Conservation (phyloP, 1,140 invertebrate genomes). For the Aphaenogaster floridana region DNA sequence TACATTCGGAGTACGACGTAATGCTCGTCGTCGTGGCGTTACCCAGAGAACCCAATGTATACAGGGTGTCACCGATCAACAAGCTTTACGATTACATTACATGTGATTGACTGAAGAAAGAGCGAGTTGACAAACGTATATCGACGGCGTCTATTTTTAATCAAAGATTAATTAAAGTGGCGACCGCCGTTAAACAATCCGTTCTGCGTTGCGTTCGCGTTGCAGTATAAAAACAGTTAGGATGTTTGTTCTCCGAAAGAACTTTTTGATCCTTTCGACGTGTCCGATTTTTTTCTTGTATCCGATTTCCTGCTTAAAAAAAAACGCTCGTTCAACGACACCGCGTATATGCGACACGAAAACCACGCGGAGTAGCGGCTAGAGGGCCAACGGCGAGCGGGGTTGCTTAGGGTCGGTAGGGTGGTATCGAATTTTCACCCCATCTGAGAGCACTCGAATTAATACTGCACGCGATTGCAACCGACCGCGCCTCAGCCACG, state of each 20-base stretch:
- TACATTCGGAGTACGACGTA: conserved; percentile 79
- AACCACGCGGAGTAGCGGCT: conserved; percentile 34
- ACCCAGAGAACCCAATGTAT: neutral
- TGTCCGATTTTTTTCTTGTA: neutral
- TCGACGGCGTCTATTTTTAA: neutral
- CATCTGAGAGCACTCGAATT: conserved; percentile 80
- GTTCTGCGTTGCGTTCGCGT: neutral
- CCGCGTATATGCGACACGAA: conserved; percentile 43
- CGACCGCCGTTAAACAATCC: neutral
- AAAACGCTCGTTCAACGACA: conserved; percentile 13
- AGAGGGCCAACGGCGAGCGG: neutral
- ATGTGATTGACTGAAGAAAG: neutral
- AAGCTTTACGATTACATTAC: neutral
- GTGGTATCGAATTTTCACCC: conserved; percentile 82
- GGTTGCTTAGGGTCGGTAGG: conserved; percentile 51
- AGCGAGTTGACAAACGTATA: neutral
- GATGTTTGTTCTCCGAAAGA: neutral
- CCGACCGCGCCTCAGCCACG: conserved; percentile 53
- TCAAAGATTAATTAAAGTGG: neutral
- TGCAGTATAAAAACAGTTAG: neutral
- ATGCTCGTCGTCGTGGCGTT: conserved; percentile 67
- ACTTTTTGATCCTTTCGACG: neutral
- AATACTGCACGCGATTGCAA: conserved; percentile 79
- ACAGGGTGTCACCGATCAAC: conserved; percentile 50
- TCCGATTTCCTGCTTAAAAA: too few species aligned